phyloP scores from a whole-genome alignment of 2,888 invertebrate species.

The Tenthredo livida region DNA sequence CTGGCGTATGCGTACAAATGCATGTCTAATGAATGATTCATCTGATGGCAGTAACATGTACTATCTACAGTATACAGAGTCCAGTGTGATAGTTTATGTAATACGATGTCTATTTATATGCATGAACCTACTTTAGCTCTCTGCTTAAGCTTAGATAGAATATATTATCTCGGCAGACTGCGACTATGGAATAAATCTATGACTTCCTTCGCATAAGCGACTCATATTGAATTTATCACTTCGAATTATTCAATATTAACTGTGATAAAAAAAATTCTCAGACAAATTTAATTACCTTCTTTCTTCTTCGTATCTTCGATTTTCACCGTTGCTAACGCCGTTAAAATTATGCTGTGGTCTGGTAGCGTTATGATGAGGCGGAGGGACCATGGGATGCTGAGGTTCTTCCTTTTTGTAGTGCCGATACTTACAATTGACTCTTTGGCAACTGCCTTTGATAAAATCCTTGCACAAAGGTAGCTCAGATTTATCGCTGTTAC shows the following conservation, averaged over 20 bases:
- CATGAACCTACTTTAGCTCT: conserved; percentile 30
- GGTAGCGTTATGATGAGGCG: conserved; percentile 67
- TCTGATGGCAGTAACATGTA: conserved; percentile 43
- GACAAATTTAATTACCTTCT: conserved; percentile 68
- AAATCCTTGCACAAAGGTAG: conserved; percentile 80
- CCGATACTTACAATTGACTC: conserved; percentile 71
- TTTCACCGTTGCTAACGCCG: conserved; percentile 66
- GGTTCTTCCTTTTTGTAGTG: conserved; percentile 72
- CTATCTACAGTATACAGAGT: conserved; percentile 25
- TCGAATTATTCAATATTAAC: neutral
- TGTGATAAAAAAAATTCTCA: neutral
- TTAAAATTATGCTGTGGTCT: conserved; percentile 71
- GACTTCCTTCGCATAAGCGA: neutral
- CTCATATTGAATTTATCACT: neutral
- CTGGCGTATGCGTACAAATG: conserved; percentile 13
- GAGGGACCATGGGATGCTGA: conserved; percentile 67
- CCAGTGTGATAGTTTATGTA: conserved; percentile 56
- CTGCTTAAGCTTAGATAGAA: conserved; percentile 28
- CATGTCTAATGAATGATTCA: conserved; percentile 46
- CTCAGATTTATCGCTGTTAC: conserved; percentile 75
- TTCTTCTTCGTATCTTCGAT: conserved; percentile 72
- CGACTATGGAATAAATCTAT: neutral
- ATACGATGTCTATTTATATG: conserved; percentile 56
- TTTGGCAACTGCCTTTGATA: conserved; percentile 79
- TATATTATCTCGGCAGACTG: conserved; percentile 30